phyloP scores from a whole-genome alignment of 2,113 vertebrate species.

The Stegastes partitus region DNA sequence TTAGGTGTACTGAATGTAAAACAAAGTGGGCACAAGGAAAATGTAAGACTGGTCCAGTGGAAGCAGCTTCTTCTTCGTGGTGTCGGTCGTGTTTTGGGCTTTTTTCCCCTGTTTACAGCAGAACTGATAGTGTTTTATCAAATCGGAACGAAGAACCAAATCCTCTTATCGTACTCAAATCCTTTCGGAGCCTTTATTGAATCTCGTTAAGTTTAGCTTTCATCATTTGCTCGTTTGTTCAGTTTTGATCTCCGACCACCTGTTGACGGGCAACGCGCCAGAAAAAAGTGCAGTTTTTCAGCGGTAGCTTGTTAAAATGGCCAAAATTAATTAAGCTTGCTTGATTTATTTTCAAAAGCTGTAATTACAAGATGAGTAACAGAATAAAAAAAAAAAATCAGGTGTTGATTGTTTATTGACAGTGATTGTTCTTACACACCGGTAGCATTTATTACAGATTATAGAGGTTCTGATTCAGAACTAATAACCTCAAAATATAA shows the following conservation, averaged over 20 bases:
- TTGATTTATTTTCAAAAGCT: not conserved
- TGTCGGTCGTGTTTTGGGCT: not conserved
- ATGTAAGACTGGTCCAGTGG: not conserved
- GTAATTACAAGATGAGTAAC: not conserved
- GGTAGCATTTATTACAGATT: not conserved
- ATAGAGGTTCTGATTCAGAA: not conserved
- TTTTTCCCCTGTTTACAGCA: not conserved
- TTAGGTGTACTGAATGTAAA: not conserved
- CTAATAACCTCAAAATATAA: too few species aligned
- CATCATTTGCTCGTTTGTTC: not conserved
- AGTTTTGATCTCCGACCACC: not conserved
- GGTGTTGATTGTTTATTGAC: not conserved
- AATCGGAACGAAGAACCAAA: not conserved
- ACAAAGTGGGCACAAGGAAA: not conserved
- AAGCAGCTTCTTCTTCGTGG: not conserved
- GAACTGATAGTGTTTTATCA: not conserved
- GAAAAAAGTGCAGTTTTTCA: not conserved
- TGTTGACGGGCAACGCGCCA: not conserved
- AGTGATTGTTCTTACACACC: conserved; percentile 1
- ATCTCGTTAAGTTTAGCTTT: not conserved
- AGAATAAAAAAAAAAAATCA: not conserved
- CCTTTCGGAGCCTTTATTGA: conserved; percentile 2
- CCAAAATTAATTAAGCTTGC: not conserved
- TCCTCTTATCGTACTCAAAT: conserved; percentile 4
- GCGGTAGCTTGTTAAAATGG: not conserved